Evolutionary conservation across 2,113 vertebrate species (phyloP).

Genomic region (Corythornis madagascariensis): DNA sequence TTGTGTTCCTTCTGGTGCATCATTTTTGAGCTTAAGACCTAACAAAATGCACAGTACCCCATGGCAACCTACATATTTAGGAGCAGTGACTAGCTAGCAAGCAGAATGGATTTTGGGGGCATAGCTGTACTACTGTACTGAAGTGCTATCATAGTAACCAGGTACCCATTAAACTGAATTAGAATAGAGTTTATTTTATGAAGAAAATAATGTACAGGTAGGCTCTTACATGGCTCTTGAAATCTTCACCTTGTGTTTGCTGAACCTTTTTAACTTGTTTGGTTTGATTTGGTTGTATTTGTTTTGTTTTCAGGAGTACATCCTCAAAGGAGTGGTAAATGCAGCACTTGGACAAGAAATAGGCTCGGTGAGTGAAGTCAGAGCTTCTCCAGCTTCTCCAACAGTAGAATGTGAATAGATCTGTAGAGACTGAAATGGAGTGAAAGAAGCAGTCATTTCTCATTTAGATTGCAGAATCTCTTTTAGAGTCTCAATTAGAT

Average conservation of each 20-base stretch:
- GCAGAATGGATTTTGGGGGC: neutral
- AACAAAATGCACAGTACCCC: neutral
- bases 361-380: conserved; percentile 85
- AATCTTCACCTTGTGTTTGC: neutral
- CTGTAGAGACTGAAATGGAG: neutral
- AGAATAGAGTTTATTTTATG: neutral
- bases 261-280: neutral
- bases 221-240: neutral
- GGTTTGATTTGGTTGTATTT: neutral
- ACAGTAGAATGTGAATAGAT: neutral
- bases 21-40: neutral
- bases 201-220: neutral
- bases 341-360: conserved; percentile 93
- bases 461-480: neutral
- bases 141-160: neutral
- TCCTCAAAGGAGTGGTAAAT: conserved; percentile 96
- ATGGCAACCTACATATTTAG: neutral
- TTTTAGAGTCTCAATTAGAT: neutral
- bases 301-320: conserved; percentile 84
- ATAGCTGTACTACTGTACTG: neutral
- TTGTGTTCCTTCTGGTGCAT: neutral
- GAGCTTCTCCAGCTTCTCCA: neutral
- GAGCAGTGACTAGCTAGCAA: neutral
- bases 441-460: neutral
- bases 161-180: neutral